Percentiles rank a stretch among this genome's conserved stretches.
phyloP scores from a whole-genome alignment of 30 jellyfish, hydroid and myxozoan genomes.

The Haliclystus octoradiatus region DNA sequence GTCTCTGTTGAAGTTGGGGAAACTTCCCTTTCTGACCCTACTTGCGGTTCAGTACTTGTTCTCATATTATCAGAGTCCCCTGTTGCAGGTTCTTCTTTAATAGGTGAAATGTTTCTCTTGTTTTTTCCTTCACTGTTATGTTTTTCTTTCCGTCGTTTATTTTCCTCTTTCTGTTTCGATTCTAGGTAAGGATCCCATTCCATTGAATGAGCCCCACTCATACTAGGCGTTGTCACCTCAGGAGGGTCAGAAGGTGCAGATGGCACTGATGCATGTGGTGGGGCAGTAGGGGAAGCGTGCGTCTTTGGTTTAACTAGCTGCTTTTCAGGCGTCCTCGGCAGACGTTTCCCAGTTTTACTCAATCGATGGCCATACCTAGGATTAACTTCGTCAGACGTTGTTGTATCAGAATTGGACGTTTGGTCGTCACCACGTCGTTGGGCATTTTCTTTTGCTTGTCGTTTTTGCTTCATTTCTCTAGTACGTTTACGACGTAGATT shows the following conservation, averaged over 20 bases:
- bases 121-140: slow-evolving; percentile 20
- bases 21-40: slow-evolving; percentile 62
- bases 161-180: slow-evolving; percentile 48
- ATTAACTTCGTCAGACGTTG: neutral
- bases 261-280: slow-evolving; percentile 6
- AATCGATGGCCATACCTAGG: slow-evolving; percentile 22
- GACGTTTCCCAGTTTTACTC: slow-evolving; percentile 13
- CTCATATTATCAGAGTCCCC: slow-evolving; percentile 41
- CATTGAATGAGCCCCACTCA: slow-evolving; percentile 62
- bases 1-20: slow-evolving; percentile 4
- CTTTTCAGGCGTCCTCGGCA: slow-evolving; percentile 16
- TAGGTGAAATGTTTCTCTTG: slow-evolving; percentile 75
- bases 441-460: slow-evolving; percentile 17
- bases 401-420: slow-evolving; percentile 8
- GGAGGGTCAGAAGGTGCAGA: slow-evolving; percentile 18
- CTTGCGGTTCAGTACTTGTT: slow-evolving; percentile 75
- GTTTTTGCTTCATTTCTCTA: slow-evolving; percentile 25
- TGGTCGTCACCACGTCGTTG: slow-evolving; percentile 18
- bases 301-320: slow-evolving; percentile 14
- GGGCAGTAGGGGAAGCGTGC: neutral
- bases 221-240: slow-evolving; percentile 45
- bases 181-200: slow-evolving; percentile 96
- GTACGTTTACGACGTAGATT: slow-evolving; percentile 26
- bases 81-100: slow-evolving; percentile 59
- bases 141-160: slow-evolving; percentile 24